Evolutionary conservation across 2,888 invertebrate species (phyloP), one percentile per base, ranked within the genome.

Genomic region (Nomada flava): DNA sequence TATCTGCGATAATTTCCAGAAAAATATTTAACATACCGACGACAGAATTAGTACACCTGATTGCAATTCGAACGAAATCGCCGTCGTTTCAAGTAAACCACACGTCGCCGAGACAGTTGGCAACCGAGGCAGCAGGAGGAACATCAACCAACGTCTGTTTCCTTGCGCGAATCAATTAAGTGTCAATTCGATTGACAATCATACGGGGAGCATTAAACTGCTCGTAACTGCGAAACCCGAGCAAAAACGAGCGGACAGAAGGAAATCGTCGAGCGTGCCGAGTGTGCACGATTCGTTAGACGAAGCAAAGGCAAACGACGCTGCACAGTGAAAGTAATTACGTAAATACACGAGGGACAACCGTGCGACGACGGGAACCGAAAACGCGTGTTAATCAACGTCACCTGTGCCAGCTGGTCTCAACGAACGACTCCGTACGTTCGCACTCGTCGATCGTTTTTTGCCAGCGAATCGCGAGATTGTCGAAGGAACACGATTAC

Each of bases 301-400:
- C 63, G 78, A 70, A 69, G 74, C 78, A 18, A 44, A 69, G 68
- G 59, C 67, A 55, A 77, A 72, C 57, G 81, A 76, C 81, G 82
- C 44, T 47, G 73, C 62, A 9, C 60, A 63, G 85, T 84, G 85
- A 86, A 86, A 86, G 85, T 84, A 86, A 86, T 86, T 86, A 86
- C 82, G 73, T 84, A 86, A 85, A 85, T 67, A 26, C 29, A 44
- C 53, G 53, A 9, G 44, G 26, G 44, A 20, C 42, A 59, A 11
- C 20, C 26, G n/a, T 23, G 64, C 55, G 73, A 79, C 75, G 81
- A 84, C 76, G 79, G 62, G 75, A 75, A 71, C 70, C 74, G 76
- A 79, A 63, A 82, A 71, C 76, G 36, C 74, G 50, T 62, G 36
- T 65, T 72, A 79, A 73, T 82, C 71, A 75, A 82, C 71, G 75